A percentile compares a stretch with the other conserved stretches of the same genome.
These are phyloP conservation scores for Cyanistes caeruleus DNA, from an alignment of 2,113 vertebrate species.

Conservation along the genomic window DNA sequence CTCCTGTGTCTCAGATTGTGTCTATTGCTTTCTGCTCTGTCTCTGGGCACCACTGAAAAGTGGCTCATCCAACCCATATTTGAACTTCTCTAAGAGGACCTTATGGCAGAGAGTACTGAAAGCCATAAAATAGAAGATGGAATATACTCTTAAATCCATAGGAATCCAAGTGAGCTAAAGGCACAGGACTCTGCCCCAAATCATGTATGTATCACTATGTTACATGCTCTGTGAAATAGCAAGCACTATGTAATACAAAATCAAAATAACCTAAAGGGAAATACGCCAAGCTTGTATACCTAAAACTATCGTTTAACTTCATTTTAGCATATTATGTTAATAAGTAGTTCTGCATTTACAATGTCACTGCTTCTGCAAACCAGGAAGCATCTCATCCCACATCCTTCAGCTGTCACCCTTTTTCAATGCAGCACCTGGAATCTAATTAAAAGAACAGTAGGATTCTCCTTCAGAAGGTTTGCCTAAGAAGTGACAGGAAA, in stretches of 20 bases:
- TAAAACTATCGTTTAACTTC: not conserved
- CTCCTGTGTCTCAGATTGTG: not conserved
- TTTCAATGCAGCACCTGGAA: not conserved
- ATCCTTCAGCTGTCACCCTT: not conserved
- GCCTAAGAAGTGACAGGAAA: not conserved
- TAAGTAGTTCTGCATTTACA: not conserved
- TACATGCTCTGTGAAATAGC: not conserved
- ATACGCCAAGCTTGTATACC: not conserved
- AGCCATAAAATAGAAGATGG: not conserved
- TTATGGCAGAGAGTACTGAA: not conserved
- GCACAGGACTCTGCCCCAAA: not conserved
- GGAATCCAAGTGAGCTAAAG: not conserved
- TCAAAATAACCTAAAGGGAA: not conserved
- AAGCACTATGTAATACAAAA: not conserved
- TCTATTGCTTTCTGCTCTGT: not conserved
- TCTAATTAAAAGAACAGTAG: conserved; percentile 1
- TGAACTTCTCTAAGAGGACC: not conserved
- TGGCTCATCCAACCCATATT: not conserved
- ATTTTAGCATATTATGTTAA: not conserved
- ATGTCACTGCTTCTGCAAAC: not conserved
- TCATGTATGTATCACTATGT: not conserved
- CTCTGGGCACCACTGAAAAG: not conserved
- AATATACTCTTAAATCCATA: not conserved
- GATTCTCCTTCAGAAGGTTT: not conserved
- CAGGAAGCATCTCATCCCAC: not conserved